These are phyloP conservation scores for Oscheius sp. DNA, from an alignment of 2,888 invertebrate species.

Conservation along the genomic window DNA sequence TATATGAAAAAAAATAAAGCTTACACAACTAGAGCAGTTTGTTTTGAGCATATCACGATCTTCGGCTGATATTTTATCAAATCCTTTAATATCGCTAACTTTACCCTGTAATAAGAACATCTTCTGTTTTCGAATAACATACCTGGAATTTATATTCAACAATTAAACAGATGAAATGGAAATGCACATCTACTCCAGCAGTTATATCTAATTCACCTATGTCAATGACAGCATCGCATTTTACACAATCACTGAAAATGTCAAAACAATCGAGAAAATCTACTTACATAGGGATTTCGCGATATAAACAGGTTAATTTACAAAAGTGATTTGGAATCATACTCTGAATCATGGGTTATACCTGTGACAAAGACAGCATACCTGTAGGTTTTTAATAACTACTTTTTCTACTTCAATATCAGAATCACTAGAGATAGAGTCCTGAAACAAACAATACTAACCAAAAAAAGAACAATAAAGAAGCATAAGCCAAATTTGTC, in stretches of 20 bases:
- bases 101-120: background rate
- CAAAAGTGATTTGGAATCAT: no score
- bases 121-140: background rate
- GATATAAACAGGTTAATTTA: no score
- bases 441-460: no score
- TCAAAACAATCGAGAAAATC: no score
- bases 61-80: background rate
- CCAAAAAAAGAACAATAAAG: no score
- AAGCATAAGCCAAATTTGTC: no score
- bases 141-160: conserved; percentile 4
- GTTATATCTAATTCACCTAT: background rate
- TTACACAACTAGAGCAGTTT: background rate
- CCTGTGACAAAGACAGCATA: no score
- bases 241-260: background rate
- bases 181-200: background rate
- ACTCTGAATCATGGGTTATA: no score
- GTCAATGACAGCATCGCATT: conserved; percentile 1
- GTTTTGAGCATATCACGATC: background rate
- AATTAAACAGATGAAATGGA: conserved; percentile 7
- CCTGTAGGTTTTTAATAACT: background rate
- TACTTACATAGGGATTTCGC: no score
- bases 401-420: background rate
- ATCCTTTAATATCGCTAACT: conserved; percentile 2
- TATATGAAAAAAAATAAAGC: no score
- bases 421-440: no score